Base-by-base conservation (phyloP, 2,888 invertebrate species). In the Orthonychiurus folsomi region DNA sequence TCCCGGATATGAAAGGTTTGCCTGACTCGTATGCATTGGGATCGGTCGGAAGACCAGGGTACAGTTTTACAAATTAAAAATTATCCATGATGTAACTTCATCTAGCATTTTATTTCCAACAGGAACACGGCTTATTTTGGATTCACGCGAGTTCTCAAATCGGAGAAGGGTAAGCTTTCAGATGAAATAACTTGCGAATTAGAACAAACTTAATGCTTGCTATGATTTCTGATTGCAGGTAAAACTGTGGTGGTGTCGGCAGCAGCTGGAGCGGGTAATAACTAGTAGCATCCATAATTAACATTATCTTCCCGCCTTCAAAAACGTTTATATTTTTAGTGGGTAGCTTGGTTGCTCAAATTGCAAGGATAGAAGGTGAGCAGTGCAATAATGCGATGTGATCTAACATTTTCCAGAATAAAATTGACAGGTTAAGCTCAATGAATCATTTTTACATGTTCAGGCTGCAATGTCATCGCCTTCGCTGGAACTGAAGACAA, bases 61-160 rank as follows among this genome's bases (percentile, higher is more conserved):
- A n/a, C n/a, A n/a, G n/a, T n/a, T n/a, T n/a, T n/a, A n/a, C n/a
- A n/a, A 63, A 26, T 25, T 3, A 12, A 37, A 37, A 37, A 37
- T 37, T 15, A 37, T 9, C 15, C 37, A 5, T 37, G n/a, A 5
- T 37, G 37, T 37, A 37, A 37, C 15, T 21, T 56, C 23, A 56
- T 15, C 12, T 18, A 57, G 54, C 53, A 52, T 55, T 28, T 53
- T 59, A 48, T 50, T 20, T 52, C 5, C 21, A 12, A 54, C 71
- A 86, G 87, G 25, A 84, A 83, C 71, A 86, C 88, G 1, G 87
- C 88, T 0, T 86, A 86, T 73, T 87, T 87, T 77, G 89, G 88
- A 1, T 78, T 89, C 12, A 9, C 15, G 15, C 77, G 84, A 69
- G 78, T 87, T 63, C 87, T 87, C 67, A 76, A 83, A 64, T 86